Percentiles rank a stretch among this genome's conserved stretches.
Conservation (phyloP, 1,140 invertebrate species). For the Drosophila kikkawai region DNA sequence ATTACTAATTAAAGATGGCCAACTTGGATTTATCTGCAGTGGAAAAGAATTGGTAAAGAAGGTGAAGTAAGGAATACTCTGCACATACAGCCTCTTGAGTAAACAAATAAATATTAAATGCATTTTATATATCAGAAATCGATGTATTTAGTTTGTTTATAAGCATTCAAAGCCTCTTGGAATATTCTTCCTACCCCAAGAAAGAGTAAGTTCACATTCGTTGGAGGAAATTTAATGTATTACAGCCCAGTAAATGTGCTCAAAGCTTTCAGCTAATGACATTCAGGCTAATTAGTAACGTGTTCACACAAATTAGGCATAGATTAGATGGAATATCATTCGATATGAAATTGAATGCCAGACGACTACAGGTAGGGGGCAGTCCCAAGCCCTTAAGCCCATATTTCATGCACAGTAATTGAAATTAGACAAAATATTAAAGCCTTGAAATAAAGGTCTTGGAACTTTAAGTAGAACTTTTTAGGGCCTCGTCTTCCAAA, state of each 20-base stretch:
- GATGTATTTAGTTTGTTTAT: too few relatives aligned
- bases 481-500: background rate
- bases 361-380: background rate
- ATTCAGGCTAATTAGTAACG: slow-evolving; percentile 62
- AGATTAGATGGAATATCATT: slow-evolving; percentile 48
- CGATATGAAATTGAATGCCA: slow-evolving; percentile 41
- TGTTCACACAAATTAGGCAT: slow-evolving; percentile 61
- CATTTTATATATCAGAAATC: background rate
- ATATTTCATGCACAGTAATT: slow-evolving; percentile 5
- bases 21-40: slow-evolving; percentile 5
- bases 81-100: background rate
- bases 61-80: background rate
- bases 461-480: slow-evolving; percentile 6
- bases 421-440: slow-evolving; percentile 10
- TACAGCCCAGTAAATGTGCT: slow-evolving; percentile 44
- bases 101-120: background rate
- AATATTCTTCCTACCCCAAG: background rate
- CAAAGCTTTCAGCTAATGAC: slow-evolving; percentile 48
- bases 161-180: too few relatives aligned
- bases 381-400: background rate
- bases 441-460: background rate
- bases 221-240: slow-evolving; percentile 32
- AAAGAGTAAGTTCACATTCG: slow-evolving; percentile 5
- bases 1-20: slow-evolving; percentile 64
- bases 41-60: background rate